phyloP scores from a whole-genome alignment of 2,888 invertebrate genomes.

The Sinhomidia bicolor region DNA sequence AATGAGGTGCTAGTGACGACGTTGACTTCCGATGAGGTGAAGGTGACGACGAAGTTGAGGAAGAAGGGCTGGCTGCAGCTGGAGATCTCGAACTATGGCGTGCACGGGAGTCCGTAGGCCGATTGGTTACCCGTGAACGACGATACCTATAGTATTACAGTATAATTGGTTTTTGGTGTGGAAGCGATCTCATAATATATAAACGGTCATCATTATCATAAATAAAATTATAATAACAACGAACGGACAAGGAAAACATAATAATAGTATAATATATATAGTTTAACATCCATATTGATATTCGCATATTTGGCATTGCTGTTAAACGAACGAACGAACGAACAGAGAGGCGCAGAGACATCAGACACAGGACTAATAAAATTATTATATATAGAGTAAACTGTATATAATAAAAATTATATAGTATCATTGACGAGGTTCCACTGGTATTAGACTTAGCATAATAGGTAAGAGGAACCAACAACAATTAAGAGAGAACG shows the following conservation, averaged over 20 bases:
- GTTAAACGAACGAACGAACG: neutral
- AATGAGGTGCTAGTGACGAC: conserved; percentile 76
- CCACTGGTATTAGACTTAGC: conserved; percentile 50
- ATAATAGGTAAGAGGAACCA: conserved; percentile 43
- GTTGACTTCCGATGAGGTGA: conserved; percentile 80
- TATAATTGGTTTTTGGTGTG: conserved; percentile 56
- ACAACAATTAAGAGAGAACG: neutral
- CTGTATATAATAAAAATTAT: neutral
- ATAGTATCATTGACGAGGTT: conserved; percentile 9
- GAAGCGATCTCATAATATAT: conserved; percentile 56
- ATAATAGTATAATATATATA: too few relatives aligned
- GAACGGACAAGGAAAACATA: conserved; percentile 25
- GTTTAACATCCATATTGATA: conserved; percentile 25
- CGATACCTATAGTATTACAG: conserved; percentile 77
- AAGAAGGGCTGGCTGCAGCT: conserved; percentile 78
- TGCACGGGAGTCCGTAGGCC: conserved; percentile 79
- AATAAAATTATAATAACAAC: conserved; percentile 54
- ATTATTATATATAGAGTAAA: neutral
- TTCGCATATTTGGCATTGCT: conserved; percentile 19
- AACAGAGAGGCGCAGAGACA: conserved; percentile 1
- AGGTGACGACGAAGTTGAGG: conserved; percentile 79
- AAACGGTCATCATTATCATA: conserved; percentile 53
- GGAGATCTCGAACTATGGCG: conserved; percentile 80
- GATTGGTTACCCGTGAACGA: conserved; percentile 80
- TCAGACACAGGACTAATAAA: conserved; percentile 21